A percentile compares a stretch with the other conserved stretches of the same genome.
These are phyloP conservation scores for Itoplectis maculator DNA, from an alignment of 2,888 invertebrate species.

Conservation along the genomic window DNA sequence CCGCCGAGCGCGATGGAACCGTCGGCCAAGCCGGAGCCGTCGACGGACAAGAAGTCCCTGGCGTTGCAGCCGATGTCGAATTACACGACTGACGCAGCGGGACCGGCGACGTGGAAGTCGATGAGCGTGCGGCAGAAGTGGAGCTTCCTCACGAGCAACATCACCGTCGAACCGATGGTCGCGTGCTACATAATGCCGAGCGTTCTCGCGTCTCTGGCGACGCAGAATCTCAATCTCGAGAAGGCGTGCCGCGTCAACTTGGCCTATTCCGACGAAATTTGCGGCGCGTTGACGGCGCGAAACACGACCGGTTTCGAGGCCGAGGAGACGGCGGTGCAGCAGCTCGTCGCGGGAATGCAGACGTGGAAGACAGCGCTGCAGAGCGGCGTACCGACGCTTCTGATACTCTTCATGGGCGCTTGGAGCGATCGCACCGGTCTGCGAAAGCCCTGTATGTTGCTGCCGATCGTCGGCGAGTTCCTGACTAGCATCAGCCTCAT, in stretches of 20 bases:
- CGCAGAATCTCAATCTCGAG: conserved; percentile 94
- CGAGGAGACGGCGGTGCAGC: conserved; percentile 88
- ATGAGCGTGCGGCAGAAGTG: conserved; percentile 87
- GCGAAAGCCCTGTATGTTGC: conserved; percentile 92
- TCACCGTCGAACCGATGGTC: conserved; percentile 91
- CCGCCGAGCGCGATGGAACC: conserved; percentile 51
- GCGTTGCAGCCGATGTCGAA: conserved; percentile 39
- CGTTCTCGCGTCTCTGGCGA: conserved; percentile 90
- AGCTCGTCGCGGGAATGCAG: conserved; percentile 90
- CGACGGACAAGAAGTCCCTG: conserved; percentile 55
- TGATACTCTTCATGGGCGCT: conserved; percentile 93
- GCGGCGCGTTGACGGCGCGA: conserved; percentile 91
- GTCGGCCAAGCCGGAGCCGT: conserved; percentile 36
- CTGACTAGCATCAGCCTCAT: conserved; percentile 92
- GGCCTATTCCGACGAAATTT: conserved; percentile 89
- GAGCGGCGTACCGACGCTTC: conserved; percentile 92
- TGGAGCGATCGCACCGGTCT: conserved; percentile 87
- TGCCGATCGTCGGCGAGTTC: conserved; percentile 93
- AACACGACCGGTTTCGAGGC: conserved; percentile 88
- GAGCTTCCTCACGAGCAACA: conserved; percentile 87
- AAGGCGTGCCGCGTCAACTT: conserved; percentile 95
- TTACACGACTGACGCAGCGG: conserved; percentile 56
- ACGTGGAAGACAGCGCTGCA: conserved; percentile 95
- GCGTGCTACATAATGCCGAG: conserved; percentile 90
- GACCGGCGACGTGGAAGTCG: conserved; percentile 83